Percentiles rank a stretch among this genome's conserved stretches.
Evolutionary conservation across 2,797 vertebrate species (phyloP).

Genomic region (Anabacerthia variegaticeps): DNA sequence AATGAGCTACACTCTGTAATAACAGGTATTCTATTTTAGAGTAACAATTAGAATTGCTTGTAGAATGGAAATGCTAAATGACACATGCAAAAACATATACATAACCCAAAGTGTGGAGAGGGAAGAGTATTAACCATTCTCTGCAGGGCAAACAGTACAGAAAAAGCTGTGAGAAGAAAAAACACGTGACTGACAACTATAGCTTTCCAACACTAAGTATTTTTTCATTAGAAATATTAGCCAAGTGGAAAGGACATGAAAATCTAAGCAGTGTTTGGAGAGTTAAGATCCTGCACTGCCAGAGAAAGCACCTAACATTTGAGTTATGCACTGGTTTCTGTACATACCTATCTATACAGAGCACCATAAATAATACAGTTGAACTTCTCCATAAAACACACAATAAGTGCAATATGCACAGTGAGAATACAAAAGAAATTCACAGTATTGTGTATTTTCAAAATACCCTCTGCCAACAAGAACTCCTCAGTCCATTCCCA

Average conservation of each 20-base stretch:
- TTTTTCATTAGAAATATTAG: background rate
- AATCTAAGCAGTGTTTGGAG: background rate
- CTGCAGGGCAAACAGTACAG: background rate
- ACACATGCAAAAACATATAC: background rate
- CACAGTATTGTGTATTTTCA: background rate
- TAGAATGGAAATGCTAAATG: conserved; percentile 23
- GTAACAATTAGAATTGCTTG: conserved; percentile 29
- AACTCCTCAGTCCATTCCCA: background rate
- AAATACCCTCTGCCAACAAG: background rate
- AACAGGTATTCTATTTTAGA: background rate
- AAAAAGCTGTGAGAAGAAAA: background rate
- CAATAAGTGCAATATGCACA: background rate
- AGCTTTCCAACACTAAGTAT: background rate
- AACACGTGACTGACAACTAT: background rate
- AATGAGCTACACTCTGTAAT: background rate
- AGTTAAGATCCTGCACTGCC: background rate
- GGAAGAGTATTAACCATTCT: background rate
- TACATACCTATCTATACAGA: background rate
- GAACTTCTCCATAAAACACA: background rate
- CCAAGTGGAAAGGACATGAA: background rate
- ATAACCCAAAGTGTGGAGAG: background rate
- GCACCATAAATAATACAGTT: background rate
- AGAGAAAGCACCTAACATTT: background rate
- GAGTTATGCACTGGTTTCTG: background rate
- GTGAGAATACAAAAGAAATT: background rate